A percentile compares a stretch with the other conserved stretches of the same genome.
phyloP scores from a whole-genome alignment of 2,888 invertebrate species.

The Muschampia staudingeri region DNA sequence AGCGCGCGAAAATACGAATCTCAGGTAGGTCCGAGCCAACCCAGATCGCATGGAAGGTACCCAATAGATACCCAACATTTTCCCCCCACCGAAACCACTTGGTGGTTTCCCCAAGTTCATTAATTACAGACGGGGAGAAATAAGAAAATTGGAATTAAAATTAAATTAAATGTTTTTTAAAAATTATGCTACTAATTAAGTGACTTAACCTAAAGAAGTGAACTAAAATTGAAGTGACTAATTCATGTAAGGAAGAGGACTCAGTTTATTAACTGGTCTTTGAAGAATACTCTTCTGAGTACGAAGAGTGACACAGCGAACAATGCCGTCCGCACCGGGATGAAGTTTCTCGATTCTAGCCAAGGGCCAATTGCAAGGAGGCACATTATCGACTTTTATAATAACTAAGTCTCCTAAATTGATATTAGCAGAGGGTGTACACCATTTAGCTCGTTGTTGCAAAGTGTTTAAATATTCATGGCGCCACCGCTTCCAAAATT shows the following conservation, averaged over 20 bases:
- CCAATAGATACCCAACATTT: too few relatives aligned
- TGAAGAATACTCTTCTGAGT: not conserved
- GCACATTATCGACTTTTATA: not conserved
- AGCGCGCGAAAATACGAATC: too few relatives aligned
- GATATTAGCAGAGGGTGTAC: not conserved
- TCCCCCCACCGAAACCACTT: slow-evolving; percentile 1
- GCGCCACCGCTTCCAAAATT: not conserved
- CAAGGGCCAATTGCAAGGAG: slow-evolving; percentile 4
- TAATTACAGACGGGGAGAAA: not conserved
- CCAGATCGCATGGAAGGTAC: too few relatives aligned
- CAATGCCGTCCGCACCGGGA: not conserved
- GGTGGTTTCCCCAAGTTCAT: not conserved
- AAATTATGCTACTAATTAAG: too few relatives aligned
- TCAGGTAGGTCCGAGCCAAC: too few relatives aligned
- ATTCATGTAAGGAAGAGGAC: not conserved
- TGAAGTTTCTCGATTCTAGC: not conserved
- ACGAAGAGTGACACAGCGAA: not conserved
- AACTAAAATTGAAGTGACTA: not conserved
- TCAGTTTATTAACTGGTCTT: not conserved
- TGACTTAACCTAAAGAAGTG: not conserved
- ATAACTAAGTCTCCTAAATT: not conserved
- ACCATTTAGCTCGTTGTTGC: slow-evolving; percentile 8
- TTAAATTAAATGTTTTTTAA: not conserved
- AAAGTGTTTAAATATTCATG: not conserved
- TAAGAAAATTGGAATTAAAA: not conserved